Conservation (phyloP, 2,113 vertebrate genomes). For the Agapornis roseicollis region DNA sequence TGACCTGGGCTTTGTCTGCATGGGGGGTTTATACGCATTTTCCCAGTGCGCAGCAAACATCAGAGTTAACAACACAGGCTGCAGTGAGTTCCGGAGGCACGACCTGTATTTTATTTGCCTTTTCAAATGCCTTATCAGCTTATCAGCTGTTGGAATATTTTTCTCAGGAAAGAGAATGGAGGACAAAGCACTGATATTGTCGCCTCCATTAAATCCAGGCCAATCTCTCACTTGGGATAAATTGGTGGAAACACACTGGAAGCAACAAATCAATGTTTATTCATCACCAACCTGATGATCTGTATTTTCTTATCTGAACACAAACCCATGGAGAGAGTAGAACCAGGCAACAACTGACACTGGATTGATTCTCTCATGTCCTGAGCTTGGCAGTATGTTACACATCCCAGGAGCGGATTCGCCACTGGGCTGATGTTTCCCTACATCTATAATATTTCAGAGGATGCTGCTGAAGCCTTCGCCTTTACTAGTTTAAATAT, state of each 20-base stretch:
- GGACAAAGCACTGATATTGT: background rate
- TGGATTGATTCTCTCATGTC: constrained; percentile 27
- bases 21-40: background rate
- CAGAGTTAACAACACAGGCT: background rate
- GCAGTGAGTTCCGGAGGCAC: background rate
- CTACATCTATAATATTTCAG: background rate
- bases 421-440: background rate
- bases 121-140: background rate
- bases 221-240: background rate
- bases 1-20: background rate
- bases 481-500: constrained; percentile 31
- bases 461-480: background rate
- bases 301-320: background rate
- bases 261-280: constrained; percentile 6
- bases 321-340: background rate
- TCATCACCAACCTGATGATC: background rate
- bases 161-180: background rate
- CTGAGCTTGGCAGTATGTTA: constrained; percentile 7
- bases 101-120: background rate
- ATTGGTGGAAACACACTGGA: background rate
- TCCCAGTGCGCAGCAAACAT: background rate
- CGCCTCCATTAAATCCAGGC: background rate
- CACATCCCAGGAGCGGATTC: constrained; percentile 9
- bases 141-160: background rate
- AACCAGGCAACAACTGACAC: background rate